Conservation (phyloP, 1,140 invertebrate genomes). For the Triops cancriformis region DNA sequence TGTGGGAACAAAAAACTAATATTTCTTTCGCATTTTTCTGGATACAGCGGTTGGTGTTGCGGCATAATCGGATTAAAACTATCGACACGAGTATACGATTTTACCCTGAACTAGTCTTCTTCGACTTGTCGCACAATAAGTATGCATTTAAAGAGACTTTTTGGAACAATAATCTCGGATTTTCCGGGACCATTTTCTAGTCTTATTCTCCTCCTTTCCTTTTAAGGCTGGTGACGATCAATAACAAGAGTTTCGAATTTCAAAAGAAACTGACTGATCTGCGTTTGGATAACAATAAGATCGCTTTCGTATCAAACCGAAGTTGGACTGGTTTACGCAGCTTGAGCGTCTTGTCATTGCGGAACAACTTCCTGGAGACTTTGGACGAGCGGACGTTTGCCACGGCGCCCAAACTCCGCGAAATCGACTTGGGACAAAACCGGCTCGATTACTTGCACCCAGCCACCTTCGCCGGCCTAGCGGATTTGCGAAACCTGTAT, state of each 20-base stretch:
- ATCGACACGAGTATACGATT: constrained; percentile 76
- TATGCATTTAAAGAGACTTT: not conserved
- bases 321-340: constrained; percentile 69
- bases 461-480: constrained; percentile 65
- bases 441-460: constrained; percentile 69
- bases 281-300: constrained; percentile 73
- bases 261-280: constrained; percentile 72
- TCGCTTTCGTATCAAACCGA: constrained; percentile 63
- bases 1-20: constrained; percentile 21
- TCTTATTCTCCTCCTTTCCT: constrained; percentile 31
- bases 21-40: constrained; percentile 22
- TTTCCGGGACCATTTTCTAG: not conserved
- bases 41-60: constrained; percentile 55
- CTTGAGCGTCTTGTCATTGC: constrained; percentile 66
- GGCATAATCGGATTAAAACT: constrained; percentile 75
- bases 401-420: constrained; percentile 62
- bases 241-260: constrained; percentile 62
- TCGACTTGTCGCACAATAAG: constrained; percentile 69
- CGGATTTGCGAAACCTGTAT: constrained; percentile 63
- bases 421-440: constrained; percentile 79
- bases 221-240: constrained; percentile 48
- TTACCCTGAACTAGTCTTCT: constrained; percentile 69
- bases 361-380: constrained; percentile 71
- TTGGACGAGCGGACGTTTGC: constrained; percentile 65
- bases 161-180: too few relatives aligned